phyloP scores from a whole-genome alignment of 2,113 vertebrate genomes.

The Cygnus atratus region DNA sequence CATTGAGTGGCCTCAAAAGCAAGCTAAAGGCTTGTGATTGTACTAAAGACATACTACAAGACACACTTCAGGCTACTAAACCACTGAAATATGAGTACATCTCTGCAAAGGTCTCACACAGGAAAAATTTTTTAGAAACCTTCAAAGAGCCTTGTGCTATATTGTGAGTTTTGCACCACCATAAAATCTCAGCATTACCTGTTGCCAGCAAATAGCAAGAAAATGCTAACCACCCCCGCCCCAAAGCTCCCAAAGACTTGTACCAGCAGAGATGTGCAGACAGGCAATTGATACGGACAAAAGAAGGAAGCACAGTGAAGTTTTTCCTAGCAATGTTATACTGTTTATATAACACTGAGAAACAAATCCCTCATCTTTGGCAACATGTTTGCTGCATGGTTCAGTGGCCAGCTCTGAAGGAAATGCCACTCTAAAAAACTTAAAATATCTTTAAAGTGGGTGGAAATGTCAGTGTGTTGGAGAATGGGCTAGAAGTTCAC shows the following conservation, averaged over 20 bases:
- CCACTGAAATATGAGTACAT: not conserved
- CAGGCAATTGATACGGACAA: not conserved
- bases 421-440: not conserved
- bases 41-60: not conserved
- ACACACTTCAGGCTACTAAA: not conserved
- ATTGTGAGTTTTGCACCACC: not conserved
- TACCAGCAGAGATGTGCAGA: not conserved
- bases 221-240: not conserved
- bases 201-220: not conserved
- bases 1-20: not conserved
- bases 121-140: not conserved
- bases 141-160: not conserved
- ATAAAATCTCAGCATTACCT: not conserved
- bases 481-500: not conserved
- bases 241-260: not conserved
- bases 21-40: not conserved
- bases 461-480: not conserved
- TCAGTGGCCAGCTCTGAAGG: not conserved
- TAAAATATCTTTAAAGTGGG: not conserved
- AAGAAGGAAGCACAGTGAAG: not conserved
- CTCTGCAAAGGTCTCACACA: not conserved
- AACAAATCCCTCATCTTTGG: not conserved
- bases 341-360: not conserved
- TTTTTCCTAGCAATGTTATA: not conserved
- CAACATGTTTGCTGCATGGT: not conserved